These are phyloP conservation scores for Lithodes maja DNA, from an alignment of 2,888 invertebrate genomes.

Conservation along the genomic window DNA sequence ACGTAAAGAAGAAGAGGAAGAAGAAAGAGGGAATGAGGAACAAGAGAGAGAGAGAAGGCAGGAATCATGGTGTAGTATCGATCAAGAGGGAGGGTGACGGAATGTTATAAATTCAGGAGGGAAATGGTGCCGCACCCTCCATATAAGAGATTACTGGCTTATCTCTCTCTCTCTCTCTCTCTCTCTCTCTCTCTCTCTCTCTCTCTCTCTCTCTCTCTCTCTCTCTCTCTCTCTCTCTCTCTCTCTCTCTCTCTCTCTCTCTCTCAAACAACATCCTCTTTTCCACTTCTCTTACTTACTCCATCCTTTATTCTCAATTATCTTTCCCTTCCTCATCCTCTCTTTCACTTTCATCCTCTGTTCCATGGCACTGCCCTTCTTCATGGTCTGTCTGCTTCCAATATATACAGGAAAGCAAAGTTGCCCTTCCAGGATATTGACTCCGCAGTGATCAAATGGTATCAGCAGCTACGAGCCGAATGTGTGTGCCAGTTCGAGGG, in stretches of 20 bases:
- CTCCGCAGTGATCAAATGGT: too few species aligned
- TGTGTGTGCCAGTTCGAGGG: too few species aligned
- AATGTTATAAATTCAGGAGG: too few species aligned
- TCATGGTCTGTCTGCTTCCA: too few species aligned
- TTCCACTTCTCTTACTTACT: neutral
- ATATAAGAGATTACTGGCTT: too few species aligned
- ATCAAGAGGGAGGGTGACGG: neutral
- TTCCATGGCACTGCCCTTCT: too few species aligned
- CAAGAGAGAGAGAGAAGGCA: neutral
- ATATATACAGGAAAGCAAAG: too few species aligned
- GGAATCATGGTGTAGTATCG: neutral
- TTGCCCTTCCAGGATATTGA: too few species aligned
- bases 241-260: conserved; percentile 1
- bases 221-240: neutral
- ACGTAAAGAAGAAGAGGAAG: neutral
- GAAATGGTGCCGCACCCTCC: too few species aligned
- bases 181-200: neutral
- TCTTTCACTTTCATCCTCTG: neutral
- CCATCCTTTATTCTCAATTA: too few species aligned
- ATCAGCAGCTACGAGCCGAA: too few species aligned
- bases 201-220: conserved; percentile 8
- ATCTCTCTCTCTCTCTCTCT: too few species aligned
- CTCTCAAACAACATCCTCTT: neutral
- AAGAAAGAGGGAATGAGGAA: neutral
- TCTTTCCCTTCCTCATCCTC: neutral